phyloP scores from a whole-genome alignment of 2,113 vertebrate species.

The Machaerirhynchus nigripectus region DNA sequence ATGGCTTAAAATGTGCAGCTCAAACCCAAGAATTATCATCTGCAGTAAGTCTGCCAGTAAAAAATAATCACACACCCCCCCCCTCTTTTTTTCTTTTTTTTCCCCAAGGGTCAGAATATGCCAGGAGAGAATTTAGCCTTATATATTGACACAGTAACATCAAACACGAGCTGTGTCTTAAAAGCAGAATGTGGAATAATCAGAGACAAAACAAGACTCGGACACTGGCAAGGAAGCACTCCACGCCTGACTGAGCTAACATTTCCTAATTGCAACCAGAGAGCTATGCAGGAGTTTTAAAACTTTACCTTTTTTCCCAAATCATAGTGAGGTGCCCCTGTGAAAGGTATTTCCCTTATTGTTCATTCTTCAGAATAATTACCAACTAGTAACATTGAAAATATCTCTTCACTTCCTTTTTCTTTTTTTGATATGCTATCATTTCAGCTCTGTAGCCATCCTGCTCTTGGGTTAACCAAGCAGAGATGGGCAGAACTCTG shows the following conservation, averaged over 20 bases:
- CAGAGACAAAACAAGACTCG: conserved; percentile 13
- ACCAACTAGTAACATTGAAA: background rate
- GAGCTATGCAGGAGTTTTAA: background rate
- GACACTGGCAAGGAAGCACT: background rate
- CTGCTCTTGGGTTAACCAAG: background rate
- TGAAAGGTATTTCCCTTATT: background rate
- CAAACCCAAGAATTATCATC: background rate
- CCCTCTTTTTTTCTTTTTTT: background rate
- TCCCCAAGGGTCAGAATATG: background rate
- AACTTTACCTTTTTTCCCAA: background rate
- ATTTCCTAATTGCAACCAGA: conserved; percentile 36
- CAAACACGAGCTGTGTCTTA: background rate
- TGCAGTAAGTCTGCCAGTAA: background rate
- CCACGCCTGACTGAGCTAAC: background rate
- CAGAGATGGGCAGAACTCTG: background rate
- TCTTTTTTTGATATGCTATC: background rate
- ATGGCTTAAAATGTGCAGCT: background rate
- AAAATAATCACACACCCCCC: background rate
- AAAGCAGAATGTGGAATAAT: background rate
- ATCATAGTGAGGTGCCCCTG: background rate
- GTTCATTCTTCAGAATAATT: background rate
- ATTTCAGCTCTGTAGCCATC: background rate
- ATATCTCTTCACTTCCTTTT: background rate
- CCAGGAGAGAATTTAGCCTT: background rate
- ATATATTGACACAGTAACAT: background rate